Conservation (phyloP, 1,140 invertebrate species). For the Gryllus bimaculatus region DNA sequence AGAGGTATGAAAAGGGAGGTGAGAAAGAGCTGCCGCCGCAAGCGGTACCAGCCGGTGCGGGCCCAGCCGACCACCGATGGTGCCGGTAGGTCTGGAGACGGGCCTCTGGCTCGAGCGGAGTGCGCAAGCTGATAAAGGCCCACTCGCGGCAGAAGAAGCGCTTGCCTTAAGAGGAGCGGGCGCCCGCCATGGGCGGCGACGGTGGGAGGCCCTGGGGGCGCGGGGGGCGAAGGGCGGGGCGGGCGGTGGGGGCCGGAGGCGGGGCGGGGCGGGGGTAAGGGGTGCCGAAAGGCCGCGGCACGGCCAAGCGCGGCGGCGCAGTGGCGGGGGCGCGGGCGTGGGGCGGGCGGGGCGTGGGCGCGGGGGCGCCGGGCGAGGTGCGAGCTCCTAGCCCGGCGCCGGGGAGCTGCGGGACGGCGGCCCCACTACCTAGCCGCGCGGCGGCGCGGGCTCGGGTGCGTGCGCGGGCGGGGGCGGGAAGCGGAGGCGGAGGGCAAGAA, state of each 20-base stretch:
- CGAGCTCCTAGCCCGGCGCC: no score
- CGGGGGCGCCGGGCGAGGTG: not conserved
- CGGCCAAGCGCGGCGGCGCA: not conserved
- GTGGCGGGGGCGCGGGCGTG: not conserved
- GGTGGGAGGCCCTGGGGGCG: not conserved
- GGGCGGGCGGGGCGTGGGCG: not conserved
- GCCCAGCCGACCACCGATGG: conserved; percentile 76
- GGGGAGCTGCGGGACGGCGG: not conserved
- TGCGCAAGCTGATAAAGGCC: conserved; percentile 88
- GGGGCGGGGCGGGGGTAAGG: not conserved
- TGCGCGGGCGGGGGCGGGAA: no score
- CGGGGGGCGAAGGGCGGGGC: not conserved
- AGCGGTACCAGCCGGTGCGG: conserved; percentile 75
- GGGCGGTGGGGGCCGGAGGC: not conserved
- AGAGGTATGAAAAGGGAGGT: no score
- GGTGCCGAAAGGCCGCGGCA: conserved; percentile 21
- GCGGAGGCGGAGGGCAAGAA: not conserved
- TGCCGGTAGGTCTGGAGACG: conserved; percentile 65
- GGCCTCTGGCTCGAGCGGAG: conserved; percentile 75
- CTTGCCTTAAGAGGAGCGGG: conserved; percentile 39
- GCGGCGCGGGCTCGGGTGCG: not conserved
- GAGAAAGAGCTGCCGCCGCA: conserved; percentile 70
- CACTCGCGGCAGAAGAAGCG: conserved; percentile 80
- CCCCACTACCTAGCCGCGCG: not conserved
- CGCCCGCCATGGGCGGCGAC: conserved; percentile 24